Conservation (phyloP, 2,888 invertebrate species). For the Eilema sororculum region DNA sequence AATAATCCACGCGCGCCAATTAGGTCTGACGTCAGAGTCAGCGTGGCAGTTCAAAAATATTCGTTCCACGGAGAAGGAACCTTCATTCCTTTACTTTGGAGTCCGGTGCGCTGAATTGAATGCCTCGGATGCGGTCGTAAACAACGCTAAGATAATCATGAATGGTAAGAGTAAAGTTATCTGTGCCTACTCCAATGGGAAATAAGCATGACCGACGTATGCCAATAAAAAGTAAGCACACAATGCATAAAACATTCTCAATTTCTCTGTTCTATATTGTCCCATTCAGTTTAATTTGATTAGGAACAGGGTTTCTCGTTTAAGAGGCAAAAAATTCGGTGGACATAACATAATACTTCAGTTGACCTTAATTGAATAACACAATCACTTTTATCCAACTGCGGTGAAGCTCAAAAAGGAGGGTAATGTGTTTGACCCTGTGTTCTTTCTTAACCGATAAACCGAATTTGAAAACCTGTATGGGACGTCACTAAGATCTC, state of each 20-base stretch:
- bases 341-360: constrained; percentile 14
- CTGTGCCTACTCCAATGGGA: not conserved
- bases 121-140: no score
- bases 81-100: no score
- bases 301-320: not conserved
- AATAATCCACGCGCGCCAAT: no score
- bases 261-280: not conserved
- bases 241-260: not conserved
- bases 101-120: no score
- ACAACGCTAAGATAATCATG: no score
- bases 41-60: no score
- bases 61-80: no score
- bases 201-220: not conserved
- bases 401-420: not conserved
- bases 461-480: not conserved
- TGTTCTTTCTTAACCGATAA: not conserved
- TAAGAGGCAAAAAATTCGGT: not conserved
- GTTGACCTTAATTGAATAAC: constrained; percentile 24
- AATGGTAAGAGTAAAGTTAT: no score
- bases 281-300: not conserved
- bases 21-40: no score
- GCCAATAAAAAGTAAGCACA: not conserved
- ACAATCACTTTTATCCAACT: constrained; percentile 17
- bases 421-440: not conserved
- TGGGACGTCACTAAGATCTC: no score